A percentile compares a stretch with the other conserved stretches of the same genome.
These are phyloP conservation scores for Mythimna ferrago DNA, from an alignment of 2,888 invertebrate genomes.

Conservation along the genomic window DNA sequence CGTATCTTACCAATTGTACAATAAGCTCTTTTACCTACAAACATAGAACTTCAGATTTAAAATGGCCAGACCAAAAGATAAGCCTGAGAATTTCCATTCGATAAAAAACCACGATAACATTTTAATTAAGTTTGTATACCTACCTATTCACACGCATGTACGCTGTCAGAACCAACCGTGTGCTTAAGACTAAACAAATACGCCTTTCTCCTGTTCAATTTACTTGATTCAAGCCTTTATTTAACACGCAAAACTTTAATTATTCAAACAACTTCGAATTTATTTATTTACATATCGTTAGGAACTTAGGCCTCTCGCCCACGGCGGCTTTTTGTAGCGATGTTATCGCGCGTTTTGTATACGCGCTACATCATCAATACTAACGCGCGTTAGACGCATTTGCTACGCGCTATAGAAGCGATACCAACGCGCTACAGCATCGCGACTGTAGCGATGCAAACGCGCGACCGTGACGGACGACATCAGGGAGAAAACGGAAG, in stretches of 20 bases:
- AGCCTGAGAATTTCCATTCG: no score
- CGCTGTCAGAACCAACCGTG: constrained; percentile 2
- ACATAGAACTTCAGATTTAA: neutral
- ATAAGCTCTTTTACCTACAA: neutral
- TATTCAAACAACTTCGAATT: constrained; percentile 26
- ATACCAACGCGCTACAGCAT: no score
- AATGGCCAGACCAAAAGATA: no score
- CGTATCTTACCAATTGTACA: neutral
- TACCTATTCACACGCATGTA: neutral
- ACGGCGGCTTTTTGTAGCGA: no score
- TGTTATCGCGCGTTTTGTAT: no score
- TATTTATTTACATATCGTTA: constrained; percentile 19
- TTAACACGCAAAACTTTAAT: constrained; percentile 21
- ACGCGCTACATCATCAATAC: no score
- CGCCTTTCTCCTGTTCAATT: constrained; percentile 42
- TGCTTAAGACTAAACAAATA: constrained; percentile 12
- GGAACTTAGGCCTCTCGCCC: constrained; percentile 22
- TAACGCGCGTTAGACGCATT: no score
- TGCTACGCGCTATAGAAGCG: no score
- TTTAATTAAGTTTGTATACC: neutral
- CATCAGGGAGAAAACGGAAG: no score
- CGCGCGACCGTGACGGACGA: no score
- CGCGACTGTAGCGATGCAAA: no score
- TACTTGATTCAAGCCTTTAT: constrained; percentile 20
- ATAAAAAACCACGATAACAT: no score